Evolutionary conservation across 2,888 invertebrate species (phyloP), one percentile per base, ranked within the genome.

Genomic region (Deilephila porcellus): DNA sequence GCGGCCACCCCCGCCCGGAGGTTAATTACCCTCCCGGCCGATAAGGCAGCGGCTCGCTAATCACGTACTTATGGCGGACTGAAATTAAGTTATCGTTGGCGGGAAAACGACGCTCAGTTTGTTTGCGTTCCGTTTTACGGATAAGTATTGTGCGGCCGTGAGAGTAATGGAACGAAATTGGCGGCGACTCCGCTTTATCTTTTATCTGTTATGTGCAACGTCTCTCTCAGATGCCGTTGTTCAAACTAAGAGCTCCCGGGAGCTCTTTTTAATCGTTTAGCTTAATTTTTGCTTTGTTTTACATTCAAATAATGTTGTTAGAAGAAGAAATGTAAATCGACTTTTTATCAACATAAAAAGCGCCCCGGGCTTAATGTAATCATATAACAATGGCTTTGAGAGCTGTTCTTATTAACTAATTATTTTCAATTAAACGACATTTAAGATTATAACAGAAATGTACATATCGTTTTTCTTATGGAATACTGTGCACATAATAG

Each of bases 21-120:
- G 94, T 94, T 94, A 94, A 94, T 94, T 94, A 94, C 94, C 93
- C 92, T 85, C 91, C 90, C 90, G 90, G 93, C 93, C 92, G 94
- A 94, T 94, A 94, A 94, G 94, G 93, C 93, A 94, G 91, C 90
- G 93, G 94, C 92, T 89, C 93, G 94, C 94, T 94, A 94, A 94
- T 94, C 94, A 94, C 93, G 92, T 93, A 94, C 94, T 94, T 94
- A 94, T 93, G 93, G 94, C 92, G 91, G 93, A 91, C 93, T 90
- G 93, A 93, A 94, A 94, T 94, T 94, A 94, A 93, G 93, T 94
- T 94, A 94, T 94, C 93, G 94, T 90, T 90, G 91, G 91, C 91
- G 89, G 91, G 90, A 88, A 91, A 92, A 90, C 93, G 93, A 92
- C 93, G 92, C 85, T 93, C 93, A 91, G 92, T 93, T 93, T 94